Conservation (phyloP, 1,140 invertebrate species). For the Drosophila hydei region DNA sequence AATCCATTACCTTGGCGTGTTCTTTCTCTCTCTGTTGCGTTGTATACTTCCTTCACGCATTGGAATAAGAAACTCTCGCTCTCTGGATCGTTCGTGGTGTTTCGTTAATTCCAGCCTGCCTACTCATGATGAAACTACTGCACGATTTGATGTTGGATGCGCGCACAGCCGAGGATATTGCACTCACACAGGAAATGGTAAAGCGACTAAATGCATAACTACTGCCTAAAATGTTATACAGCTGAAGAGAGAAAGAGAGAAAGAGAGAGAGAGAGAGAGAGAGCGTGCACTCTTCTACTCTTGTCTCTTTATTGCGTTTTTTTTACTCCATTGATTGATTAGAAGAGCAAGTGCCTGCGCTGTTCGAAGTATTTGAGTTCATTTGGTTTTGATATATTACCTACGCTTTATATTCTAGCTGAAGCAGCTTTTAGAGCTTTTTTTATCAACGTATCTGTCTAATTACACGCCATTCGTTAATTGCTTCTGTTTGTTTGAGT, state of each 20-base stretch:
- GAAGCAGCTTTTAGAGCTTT: neutral
- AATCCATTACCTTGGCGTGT: conserved; percentile 15
- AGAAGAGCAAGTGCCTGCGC: conserved; percentile 15
- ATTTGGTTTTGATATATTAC: conserved; percentile 13
- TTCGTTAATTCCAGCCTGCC: conserved; percentile 32
- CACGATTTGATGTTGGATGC: conserved; percentile 81
- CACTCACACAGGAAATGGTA: conserved; percentile 83
- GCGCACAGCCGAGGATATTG: conserved; percentile 77
- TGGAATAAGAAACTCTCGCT: conserved; percentile 25
- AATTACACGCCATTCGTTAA: conserved; percentile 17
- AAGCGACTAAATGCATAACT: conserved; percentile 35
- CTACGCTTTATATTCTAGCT: neutral
- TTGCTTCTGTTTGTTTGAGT: conserved; percentile 1
- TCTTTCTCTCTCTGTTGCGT: conserved; percentile 10
- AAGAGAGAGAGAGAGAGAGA: too few relatives aligned
- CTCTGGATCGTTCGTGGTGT: conserved; percentile 55
- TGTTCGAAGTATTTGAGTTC: conserved; percentile 9
- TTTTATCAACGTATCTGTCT: conserved; percentile 1
- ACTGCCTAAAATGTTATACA: neutral
- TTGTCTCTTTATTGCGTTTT: conserved; percentile 3
- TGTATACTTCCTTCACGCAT: conserved; percentile 26
- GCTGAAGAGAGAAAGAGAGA: too few relatives aligned
- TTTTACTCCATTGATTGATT: conserved; percentile 35
- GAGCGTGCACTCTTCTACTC: neutral
- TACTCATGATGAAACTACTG: conserved; percentile 82